Evolutionary conservation across 2,797 vertebrate species (phyloP).

Genomic region (Sciaenops ocellatus): DNA sequence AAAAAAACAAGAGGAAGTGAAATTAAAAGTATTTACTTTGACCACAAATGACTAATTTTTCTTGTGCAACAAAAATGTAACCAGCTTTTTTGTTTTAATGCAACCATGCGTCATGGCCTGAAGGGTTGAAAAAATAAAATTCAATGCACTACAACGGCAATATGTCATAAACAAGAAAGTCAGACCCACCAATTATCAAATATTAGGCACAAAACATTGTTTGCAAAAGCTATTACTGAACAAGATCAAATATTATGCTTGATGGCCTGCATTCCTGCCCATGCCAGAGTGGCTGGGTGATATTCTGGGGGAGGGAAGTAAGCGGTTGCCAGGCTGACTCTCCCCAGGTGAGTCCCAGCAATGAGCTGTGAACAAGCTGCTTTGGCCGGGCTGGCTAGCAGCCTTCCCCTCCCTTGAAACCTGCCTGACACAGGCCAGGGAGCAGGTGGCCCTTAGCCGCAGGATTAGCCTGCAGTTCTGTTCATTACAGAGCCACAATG

Average conservation of each 20-base stretch:
- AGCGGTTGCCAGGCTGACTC: conserved; percentile 74
- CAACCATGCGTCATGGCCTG: conserved; percentile 14
- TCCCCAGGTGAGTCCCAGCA: conserved; percentile 82
- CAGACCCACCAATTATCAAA: conserved; percentile 53
- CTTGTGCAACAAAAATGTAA: not conserved
- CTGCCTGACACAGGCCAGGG: conserved; percentile 71
- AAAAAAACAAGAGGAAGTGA: conserved; percentile 14
- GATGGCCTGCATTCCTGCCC: conserved; percentile 52
- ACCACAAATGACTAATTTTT: conserved; percentile 1
- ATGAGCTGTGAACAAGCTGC: conserved; percentile 85
- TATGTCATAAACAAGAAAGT: conserved; percentile 44
- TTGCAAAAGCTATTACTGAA: conserved; percentile 63
- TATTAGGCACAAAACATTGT: conserved; percentile 58
- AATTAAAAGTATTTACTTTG: conserved; percentile 47
- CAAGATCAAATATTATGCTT: conserved; percentile 67
- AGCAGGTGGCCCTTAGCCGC: conserved; percentile 79
- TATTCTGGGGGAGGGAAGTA: conserved; percentile 52
- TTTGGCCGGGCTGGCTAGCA: conserved; percentile 74
- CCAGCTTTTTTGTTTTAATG: not conserved
- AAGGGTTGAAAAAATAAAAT: not conserved
- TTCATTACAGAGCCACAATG: conserved; percentile 41
- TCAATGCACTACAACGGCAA: conserved; percentile 13
- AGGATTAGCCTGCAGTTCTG: conserved; percentile 62
- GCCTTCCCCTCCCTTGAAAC: conserved; percentile 63
- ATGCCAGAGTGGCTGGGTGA: conserved; percentile 59